phyloP scores from a whole-genome alignment of 92 coral and sea anemone genomes.

The Scolanthus callimorphus region DNA sequence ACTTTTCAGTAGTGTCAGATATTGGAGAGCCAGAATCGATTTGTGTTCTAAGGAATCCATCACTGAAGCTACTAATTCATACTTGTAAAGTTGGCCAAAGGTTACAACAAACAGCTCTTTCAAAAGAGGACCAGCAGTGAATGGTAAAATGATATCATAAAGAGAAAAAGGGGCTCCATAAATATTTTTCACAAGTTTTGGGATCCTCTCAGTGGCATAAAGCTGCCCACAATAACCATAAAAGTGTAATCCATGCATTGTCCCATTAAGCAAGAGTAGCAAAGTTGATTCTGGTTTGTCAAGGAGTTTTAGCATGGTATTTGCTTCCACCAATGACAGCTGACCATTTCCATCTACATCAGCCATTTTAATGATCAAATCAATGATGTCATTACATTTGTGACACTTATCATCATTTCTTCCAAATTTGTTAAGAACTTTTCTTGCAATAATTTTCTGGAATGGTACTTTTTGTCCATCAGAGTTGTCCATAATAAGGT shows the following conservation, averaged over 20 bases:
- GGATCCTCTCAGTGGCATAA: constrained; percentile 56
- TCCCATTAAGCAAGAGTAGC: constrained; percentile 54
- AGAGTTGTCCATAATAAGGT: neutral
- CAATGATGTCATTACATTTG: constrained; percentile 31
- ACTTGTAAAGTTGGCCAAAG: neutral
- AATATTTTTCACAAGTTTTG: constrained; percentile 32
- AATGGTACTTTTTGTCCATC: neutral
- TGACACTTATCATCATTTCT: constrained; percentile 26
- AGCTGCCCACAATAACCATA: constrained; percentile 74
- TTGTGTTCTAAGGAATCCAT: constrained; percentile 5
- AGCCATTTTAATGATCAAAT: constrained; percentile 18
- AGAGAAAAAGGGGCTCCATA: constrained; percentile 38
- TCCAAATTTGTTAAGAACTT: constrained; percentile 37
- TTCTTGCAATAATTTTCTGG: neutral
- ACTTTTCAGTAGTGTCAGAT: constrained; percentile 19
- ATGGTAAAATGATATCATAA: constrained; percentile 44
- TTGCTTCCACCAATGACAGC: constrained; percentile 43
- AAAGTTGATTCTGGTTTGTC: constrained; percentile 54
- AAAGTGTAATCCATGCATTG: constrained; percentile 48
- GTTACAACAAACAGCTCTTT: constrained; percentile 25
- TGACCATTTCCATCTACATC: constrained; percentile 54
- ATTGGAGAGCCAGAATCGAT: constrained; percentile 16
- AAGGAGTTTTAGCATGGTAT: constrained; percentile 40
- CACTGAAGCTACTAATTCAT: neutral
- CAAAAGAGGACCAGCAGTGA: constrained; percentile 39